Evolutionary conservation across 2,888 invertebrate species (phyloP), one percentile per base, ranked within the genome.

Genomic region (Nephrocerus scutellatus): DNA sequence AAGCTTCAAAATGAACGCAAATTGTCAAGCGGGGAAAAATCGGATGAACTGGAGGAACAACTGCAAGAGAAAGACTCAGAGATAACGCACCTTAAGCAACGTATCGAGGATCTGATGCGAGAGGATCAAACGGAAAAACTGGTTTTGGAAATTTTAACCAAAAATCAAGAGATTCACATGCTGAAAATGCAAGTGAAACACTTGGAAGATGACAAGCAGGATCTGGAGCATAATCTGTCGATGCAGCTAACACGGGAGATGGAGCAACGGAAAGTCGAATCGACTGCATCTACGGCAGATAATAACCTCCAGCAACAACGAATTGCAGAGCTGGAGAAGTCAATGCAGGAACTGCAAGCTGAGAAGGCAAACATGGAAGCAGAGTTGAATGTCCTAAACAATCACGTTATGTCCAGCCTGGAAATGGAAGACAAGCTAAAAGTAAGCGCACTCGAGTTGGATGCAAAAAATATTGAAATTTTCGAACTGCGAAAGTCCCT

Each of bases 121-220:
- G 71, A 70, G 53, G 66, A 71, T 44, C 55, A 60, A 35, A 59
- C 64, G 5, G 63, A 69, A 38, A 61, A 64, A 19, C 47, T 70
- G 14, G 65, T 64, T 10, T 51, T 68, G 4, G 68, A 64, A 49
- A 62, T 66, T 43, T 43, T 63, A 0, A 57, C 57, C 18, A 62
- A 68, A 47, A 61, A 70, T 16, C 65, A 70, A 46, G 70, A 70
- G 47, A 56, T 71, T 13, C 69, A 70, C 37, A 39, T 52, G 42
- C 49, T 72, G 29, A 68, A 63, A 44, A 55, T 57, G 41, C 70
- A 72, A 53, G 55, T 70, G 3, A 61, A 68, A 25, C 70, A 72
- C 12, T 48, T 71, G 21, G 68, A 73, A 47, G 62, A 59, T 21
- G 67, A 67, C 23, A 66, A 65, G 15, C 62, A 63, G 18, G 66